phyloP scores from a whole-genome alignment of 2,113 vertebrate species.

The Myrmecophaga tridactyla region DNA sequence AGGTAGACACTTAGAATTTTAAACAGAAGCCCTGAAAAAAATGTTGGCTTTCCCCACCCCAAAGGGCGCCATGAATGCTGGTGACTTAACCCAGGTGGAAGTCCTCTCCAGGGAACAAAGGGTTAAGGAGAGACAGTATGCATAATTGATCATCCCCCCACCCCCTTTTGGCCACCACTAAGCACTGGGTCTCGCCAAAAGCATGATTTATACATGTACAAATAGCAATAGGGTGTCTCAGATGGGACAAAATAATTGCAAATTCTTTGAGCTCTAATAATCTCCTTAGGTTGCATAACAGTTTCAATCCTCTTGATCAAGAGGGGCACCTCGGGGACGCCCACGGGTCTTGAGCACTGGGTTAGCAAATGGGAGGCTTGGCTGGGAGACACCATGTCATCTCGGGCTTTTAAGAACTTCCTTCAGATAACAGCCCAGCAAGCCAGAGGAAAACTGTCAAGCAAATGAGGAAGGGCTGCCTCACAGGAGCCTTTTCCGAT shows the following conservation, averaged over 20 bases:
- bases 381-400: neutral
- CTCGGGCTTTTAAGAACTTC: neutral
- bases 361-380: neutral
- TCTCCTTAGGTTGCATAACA: neutral
- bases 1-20: neutral
- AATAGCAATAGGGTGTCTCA: neutral
- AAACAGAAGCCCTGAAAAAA: neutral
- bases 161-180: neutral
- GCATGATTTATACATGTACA: neutral
- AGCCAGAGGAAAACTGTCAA: neutral
- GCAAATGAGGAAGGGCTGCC: neutral
- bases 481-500: neutral
- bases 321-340: neutral
- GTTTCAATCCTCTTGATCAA: neutral
- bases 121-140: neutral
- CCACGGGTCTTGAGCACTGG: neutral
- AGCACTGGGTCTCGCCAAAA: neutral
- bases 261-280: neutral
- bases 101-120: neutral
- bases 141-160: neutral
- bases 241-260: neutral
- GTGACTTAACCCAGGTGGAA: neutral
- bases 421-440: neutral
- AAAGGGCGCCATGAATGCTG: neutral
- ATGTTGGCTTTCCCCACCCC: neutral